Evolutionary conservation across 2,888 invertebrate genomes (phyloP).

Genomic region (Camponotus fellah): DNA sequence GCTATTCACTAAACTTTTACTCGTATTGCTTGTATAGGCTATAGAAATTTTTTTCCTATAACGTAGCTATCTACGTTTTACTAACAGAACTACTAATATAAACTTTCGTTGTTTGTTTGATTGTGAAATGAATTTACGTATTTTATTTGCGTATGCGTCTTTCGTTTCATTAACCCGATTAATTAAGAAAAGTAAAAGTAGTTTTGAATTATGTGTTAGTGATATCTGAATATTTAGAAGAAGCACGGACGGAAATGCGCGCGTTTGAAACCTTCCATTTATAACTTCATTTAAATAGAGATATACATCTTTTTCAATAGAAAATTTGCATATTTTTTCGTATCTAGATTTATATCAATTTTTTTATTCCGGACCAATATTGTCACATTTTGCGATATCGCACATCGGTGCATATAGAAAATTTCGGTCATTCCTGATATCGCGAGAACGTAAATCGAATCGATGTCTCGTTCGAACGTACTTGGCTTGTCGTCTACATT

Average conservation of each 20-base stretch:
- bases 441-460: conserved; percentile 48
- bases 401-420: conserved; percentile 43
- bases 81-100: not conserved
- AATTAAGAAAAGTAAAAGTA: not conserved
- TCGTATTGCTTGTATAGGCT: conserved; percentile 11
- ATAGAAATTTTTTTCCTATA: conserved; percentile 40
- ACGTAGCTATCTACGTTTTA: conserved; percentile 2
- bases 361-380: conserved; percentile 2
- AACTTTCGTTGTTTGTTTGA: conserved; percentile 3
- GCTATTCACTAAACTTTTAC: conserved; percentile 26
- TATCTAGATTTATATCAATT: conserved; percentile 7
- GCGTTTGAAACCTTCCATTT: not conserved
- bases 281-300: not conserved
- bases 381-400: conserved; percentile 22
- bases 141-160: not conserved
- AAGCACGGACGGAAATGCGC: too few species aligned
- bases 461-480: conserved; percentile 53
- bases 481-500: conserved; percentile 56
- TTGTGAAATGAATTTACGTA: not conserved
- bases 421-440: conserved; percentile 45
- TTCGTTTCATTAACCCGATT: not conserved
- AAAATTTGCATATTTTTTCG: conserved; percentile 4
- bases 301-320: not conserved
- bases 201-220: not conserved
- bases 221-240: not conserved